phyloP scores from a whole-genome alignment of 2,888 invertebrate genomes.

The Blastobasis lacticolella region DNA sequence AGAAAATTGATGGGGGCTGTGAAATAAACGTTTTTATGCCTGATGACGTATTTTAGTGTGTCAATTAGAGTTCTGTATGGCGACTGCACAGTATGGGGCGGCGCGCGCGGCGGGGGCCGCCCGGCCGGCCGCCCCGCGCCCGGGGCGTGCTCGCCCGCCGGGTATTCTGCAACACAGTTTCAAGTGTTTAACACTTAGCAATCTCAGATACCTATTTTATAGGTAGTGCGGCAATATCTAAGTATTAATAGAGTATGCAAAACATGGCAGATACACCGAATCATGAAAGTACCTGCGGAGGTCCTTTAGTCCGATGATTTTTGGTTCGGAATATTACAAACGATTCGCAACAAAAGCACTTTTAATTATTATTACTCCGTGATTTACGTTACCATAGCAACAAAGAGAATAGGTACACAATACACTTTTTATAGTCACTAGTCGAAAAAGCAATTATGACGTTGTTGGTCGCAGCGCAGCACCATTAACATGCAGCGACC shows the following conservation, averaged over 20 bases:
- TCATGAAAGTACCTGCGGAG: background rate
- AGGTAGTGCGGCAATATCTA: too few relatives aligned
- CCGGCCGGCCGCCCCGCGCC: slow-evolving; percentile 23
- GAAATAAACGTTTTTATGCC: slow-evolving; percentile 39
- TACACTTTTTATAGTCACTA: slow-evolving; percentile 39
- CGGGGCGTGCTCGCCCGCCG: slow-evolving; percentile 24
- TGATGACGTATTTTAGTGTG: slow-evolving; percentile 63
- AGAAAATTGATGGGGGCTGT: slow-evolving; percentile 29
- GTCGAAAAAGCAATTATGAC: slow-evolving; percentile 56
- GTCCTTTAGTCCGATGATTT: background rate
- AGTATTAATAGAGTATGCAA: too few relatives aligned
- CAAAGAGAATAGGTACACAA: slow-evolving; percentile 37
- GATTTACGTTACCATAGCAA: slow-evolving; percentile 33
- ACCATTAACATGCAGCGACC: slow-evolving; percentile 50
- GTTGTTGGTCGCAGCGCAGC: slow-evolving; percentile 39
- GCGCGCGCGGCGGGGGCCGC: slow-evolving; percentile 31
- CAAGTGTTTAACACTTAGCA: too few relatives aligned
- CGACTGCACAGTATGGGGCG: slow-evolving; percentile 57
- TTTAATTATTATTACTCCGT: slow-evolving; percentile 24
- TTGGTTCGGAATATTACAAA: background rate
- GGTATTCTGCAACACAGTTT: slow-evolving; percentile 25
- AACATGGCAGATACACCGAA: background rate
- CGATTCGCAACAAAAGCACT: background rate
- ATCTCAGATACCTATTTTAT: too few relatives aligned
- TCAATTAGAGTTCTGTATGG: slow-evolving; percentile 70